Base-by-base conservation (phyloP, 2,113 vertebrate genomes). In the Puffinus mauretanicus region DNA sequence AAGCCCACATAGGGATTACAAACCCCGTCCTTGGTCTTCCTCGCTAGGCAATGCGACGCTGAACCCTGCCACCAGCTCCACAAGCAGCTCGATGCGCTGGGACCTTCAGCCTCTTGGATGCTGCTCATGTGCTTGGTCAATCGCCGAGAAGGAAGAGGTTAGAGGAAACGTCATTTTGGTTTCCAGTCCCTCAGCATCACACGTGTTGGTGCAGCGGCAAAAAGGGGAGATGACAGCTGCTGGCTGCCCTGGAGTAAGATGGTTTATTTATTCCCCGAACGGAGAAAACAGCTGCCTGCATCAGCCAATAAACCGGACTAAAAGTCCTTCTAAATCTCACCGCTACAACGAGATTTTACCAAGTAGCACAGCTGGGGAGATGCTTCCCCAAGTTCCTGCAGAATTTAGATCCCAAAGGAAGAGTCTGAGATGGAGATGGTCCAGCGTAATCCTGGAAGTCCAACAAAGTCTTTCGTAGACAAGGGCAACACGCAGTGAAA, bases 221-320 rank as follows among this genome's bases (percentile, higher is more conserved):
- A 72, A 76, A 55, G 52, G 60, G 90, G 40, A 61, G 32, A 40
- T 25, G 87, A 18, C 87, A 94, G 95, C 90, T 90, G 94, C 60
- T 66, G 60, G 10, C 78, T 82, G 88, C 94, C 88, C 88, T 12
- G 73, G 29, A 46, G 9, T 25, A 9, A 46, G 75, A 46, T 11
- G 44, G 47, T 49, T 67, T 60, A 47, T 72, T 82, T 4, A 3
- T 5, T 30, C 85, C 22, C 51, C 4, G 18, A 71, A 46, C 51
- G 77, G 55, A 82, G 52, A n/a, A 54, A 88, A 20, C 73, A 85
- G 75, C 87, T 87, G 65, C 75, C 78, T 10, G 49, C 65, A 62
- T 51, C 60, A 47, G 75, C 52, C 17, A 4, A 7, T 6, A 42
- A 66, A 58, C 16, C 0, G 0, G 14, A 17, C 9, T 13, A 3